Percentiles rank a stretch among this genome's conserved stretches.
Conservation (phyloP, 2,113 vertebrate genomes). For the Anguilla rostrata region DNA sequence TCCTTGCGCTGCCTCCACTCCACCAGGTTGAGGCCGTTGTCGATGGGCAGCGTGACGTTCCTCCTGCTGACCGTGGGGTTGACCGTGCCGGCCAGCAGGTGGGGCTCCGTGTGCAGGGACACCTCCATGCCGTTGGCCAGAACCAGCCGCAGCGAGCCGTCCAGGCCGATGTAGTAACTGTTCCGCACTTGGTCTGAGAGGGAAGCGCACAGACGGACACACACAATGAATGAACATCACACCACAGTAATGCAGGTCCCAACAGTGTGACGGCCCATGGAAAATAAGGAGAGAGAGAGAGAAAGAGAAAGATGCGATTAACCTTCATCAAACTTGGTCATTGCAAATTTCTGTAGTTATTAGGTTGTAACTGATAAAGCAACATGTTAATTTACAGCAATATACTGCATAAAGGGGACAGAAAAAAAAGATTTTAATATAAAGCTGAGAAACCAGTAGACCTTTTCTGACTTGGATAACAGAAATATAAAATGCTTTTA, state of each 20-base stretch:
- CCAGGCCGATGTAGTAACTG: slow-evolving; percentile 93
- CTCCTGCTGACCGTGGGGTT: slow-evolving; percentile 94
- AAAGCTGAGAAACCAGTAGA: not conserved
- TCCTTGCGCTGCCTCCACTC: slow-evolving; percentile 98
- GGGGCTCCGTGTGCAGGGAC: slow-evolving; percentile 91
- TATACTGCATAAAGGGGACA: too few relatives aligned
- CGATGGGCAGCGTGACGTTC: slow-evolving; percentile 93
- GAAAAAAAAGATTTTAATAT: not conserved
- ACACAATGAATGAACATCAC: not conserved
- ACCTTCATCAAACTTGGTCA: too few relatives aligned
- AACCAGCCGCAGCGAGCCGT: slow-evolving; percentile 88
- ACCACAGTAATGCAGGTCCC: not conserved
- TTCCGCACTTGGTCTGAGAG: slow-evolving; percentile 93
- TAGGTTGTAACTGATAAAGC: too few relatives aligned
- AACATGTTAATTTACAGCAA: too few relatives aligned
- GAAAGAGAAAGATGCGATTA: too few relatives aligned
- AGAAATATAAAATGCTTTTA: not conserved
- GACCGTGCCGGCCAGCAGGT: slow-evolving; percentile 91
- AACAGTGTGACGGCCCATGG: too few relatives aligned
- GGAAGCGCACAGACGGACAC: not conserved
- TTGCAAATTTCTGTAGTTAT: too few relatives aligned
- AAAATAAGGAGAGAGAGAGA: too few relatives aligned
- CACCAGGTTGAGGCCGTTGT: slow-evolving; percentile 94
- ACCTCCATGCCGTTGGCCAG: slow-evolving; percentile 97
- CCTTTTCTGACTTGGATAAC: not conserved